Percentiles rank a stretch among this genome's conserved stretches.
Conservation (phyloP, 2,113 vertebrate species). For the Sialia sialis region DNA sequence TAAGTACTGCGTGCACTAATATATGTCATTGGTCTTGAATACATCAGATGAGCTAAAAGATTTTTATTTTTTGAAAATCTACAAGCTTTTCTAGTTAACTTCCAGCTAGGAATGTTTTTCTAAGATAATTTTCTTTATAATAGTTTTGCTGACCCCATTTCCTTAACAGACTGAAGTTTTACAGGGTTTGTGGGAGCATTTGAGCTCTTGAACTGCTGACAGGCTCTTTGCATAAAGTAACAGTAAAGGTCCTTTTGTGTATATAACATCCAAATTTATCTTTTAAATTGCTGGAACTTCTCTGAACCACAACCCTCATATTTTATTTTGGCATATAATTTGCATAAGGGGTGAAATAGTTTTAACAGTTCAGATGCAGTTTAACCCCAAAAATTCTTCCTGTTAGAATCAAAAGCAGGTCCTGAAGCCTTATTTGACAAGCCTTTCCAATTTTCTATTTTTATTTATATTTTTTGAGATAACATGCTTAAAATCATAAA, state of each 20-base stretch:
- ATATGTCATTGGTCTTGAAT: neutral
- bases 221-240: neutral
- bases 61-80: neutral
- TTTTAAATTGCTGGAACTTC: neutral
- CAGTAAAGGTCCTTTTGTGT: neutral
- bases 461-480: neutral
- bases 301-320: neutral
- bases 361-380: neutral
- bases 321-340: neutral
- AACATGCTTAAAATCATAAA: neutral
- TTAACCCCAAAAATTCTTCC: neutral
- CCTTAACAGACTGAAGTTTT: neutral
- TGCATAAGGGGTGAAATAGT: neutral
- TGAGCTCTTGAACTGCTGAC: neutral
- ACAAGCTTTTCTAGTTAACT: neutral
- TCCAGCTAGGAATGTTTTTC: neutral
- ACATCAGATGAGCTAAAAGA: neutral
- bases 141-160: neutral
- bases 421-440: neutral
- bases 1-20: neutral
- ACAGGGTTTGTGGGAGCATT: neutral
- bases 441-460: neutral
- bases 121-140: neutral
- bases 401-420: neutral
- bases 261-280: neutral